Evolutionary conservation across 2,113 vertebrate species (phyloP), one percentile per base, ranked within the genome.

Genomic region (Ondatra zibethicus): DNA sequence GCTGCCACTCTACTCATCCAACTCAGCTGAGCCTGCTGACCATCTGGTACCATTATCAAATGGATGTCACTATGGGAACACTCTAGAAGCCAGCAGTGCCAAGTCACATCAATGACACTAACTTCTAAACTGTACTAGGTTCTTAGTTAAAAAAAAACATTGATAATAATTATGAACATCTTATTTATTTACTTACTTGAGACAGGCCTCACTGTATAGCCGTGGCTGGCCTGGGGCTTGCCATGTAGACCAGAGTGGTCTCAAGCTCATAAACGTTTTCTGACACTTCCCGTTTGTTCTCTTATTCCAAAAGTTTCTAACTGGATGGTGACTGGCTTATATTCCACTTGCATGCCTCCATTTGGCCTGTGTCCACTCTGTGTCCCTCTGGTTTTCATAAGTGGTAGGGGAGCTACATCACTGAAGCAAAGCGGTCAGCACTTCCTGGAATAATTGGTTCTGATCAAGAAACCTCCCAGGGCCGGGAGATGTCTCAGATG

Each of bases 341-440:
- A 58, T 6, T 21, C 19, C n/a, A 19, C 25, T 47, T 66, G 9
- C 63, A 17, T 29, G n/a, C 45, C 91, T 52, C 72, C n/a, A 58
- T 84, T 82, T 76, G 39, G 42, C 72, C 50, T 23, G 47, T n/a
- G 6, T 45, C 68, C 0, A 8, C 23, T 47, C 82, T 33, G 5
- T 45, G 36, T 47, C 58, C 33, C 47, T 16, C 45, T 33, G 45
- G 45, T 55, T 55, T 85, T 76, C 78, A 29, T 13, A 45, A 45
- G 6, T 12, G 76, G 2, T 19, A 0, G 75, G 33, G 2, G 16
- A 25, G n/a, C 5, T 17, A 12, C 27, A 21, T 27, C 73, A 2
- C 85, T 4, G 0, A 7, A 45, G 36, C 17, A 42, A n/a, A 23
- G 17, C 29, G 78, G 14, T 23, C 63, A 7, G 5, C 36, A 25